Evolutionary conservation across 2,888 invertebrate species (phyloP).

Genomic region (Nomada ruficornis): DNA sequence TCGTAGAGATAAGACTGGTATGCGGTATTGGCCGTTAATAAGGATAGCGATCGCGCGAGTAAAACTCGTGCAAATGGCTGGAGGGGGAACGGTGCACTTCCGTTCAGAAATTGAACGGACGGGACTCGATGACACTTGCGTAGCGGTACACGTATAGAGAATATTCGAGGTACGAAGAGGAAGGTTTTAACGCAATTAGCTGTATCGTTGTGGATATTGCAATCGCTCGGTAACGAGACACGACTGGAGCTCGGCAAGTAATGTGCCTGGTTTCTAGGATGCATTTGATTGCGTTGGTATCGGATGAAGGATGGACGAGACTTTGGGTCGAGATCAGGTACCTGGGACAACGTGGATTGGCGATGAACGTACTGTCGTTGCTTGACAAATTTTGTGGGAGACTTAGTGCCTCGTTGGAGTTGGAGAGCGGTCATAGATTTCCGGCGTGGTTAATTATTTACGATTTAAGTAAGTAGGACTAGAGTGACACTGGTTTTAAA

Average conservation of each 20-base stretch:
- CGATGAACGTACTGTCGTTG: no score
- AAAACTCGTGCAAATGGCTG: not conserved
- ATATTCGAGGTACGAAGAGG: constrained; percentile 11
- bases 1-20: constrained; percentile 78
- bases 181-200: constrained; percentile 28
- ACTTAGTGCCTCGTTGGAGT: not conserved
- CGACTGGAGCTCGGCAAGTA: no score
- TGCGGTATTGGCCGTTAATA: constrained; percentile 65
- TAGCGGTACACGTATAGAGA: constrained; percentile 22
- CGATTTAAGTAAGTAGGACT: no score
- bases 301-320: not conserved
- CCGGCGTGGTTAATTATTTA: no score
- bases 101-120: constrained; percentile 41
- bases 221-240: constrained; percentile 12
- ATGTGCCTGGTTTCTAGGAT: not conserved
- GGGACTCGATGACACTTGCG: constrained; percentile 21
- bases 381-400: not conserved
- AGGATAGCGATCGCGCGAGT: constrained; percentile 29
- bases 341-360: no score
- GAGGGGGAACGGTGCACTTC: constrained; percentile 29
- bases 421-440: no score
- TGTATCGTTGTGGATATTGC: not conserved
- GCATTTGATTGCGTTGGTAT: not conserved
- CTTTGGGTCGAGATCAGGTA: not conserved
- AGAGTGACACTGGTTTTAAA: no score